Evolutionary conservation across 2,113 vertebrate species (phyloP).

Genomic region (Daboia siamensis): DNA sequence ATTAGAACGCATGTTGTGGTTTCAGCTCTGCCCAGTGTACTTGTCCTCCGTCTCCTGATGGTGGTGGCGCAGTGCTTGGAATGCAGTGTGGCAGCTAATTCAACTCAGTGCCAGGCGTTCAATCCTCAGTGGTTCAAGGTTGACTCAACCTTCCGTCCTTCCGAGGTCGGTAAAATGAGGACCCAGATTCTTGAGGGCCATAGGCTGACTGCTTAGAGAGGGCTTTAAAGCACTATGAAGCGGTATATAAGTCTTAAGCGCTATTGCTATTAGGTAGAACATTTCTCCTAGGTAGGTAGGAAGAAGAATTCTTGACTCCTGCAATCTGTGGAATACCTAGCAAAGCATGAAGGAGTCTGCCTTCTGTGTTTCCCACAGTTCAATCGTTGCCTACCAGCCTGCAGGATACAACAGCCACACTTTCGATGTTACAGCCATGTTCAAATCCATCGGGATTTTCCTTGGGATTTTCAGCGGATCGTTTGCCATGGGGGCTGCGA

Average conservation of each 20-base stretch:
- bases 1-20: not conserved
- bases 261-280: not conserved
- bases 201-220: too few species aligned
- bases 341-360: accelerated
- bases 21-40: not conserved
- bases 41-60: not conserved
- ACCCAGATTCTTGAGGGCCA: too few species aligned
- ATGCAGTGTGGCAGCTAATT: too few species aligned
- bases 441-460: constrained; percentile 94
- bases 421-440: constrained; percentile 90
- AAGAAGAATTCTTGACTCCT: not conserved
- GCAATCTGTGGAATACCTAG: not conserved
- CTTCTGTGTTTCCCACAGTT: constrained; percentile 71
- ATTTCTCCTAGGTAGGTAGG: not conserved
- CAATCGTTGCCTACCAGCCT: constrained; percentile 94
- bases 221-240: too few species aligned
- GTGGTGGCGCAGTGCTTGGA: too few species aligned
- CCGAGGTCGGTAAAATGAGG: too few species aligned
- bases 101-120: too few species aligned
- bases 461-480: constrained; percentile 97
- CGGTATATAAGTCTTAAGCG: too few species aligned
- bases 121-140: too few species aligned
- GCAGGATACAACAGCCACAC: constrained; percentile 93
- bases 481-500: constrained; percentile 92
- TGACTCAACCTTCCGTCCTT: too few species aligned